phyloP scores from a whole-genome alignment of 2,888 invertebrate species.

The Rotaria socialis region DNA sequence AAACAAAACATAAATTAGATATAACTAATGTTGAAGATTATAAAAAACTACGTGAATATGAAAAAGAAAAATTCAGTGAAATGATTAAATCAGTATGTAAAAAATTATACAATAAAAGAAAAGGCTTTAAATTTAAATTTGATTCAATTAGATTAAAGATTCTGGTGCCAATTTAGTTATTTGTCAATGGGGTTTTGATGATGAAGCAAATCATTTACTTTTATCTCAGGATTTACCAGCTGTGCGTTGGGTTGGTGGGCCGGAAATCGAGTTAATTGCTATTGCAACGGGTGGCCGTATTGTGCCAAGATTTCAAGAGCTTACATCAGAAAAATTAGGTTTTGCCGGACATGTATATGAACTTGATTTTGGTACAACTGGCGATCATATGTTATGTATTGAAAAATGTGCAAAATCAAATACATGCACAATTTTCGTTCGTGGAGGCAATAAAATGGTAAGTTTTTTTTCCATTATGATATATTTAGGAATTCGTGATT shows the following conservation, averaged over 20 bases:
- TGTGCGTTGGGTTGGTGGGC: constrained; percentile 96
- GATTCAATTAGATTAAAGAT: constrained; percentile 67
- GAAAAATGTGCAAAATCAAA: constrained; percentile 93
- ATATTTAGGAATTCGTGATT: too few relatives aligned
- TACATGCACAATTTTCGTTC: constrained; percentile 90
- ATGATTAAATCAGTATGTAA: constrained; percentile 71
- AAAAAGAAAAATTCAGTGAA: constrained; percentile 85
- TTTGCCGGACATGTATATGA: constrained; percentile 86
- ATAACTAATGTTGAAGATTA: constrained; percentile 92
- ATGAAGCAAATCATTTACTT: constrained; percentile 95
- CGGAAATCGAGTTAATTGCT: constrained; percentile 96
- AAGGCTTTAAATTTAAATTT: neutral
- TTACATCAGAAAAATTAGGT: constrained; percentile 85
- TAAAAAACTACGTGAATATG: constrained; percentile 81
- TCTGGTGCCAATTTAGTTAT: constrained; percentile 91
- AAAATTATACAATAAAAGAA: neutral
- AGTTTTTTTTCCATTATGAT: constrained; percentile 41
- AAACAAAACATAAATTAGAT: constrained; percentile 98
- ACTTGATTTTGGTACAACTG: constrained; percentile 84
- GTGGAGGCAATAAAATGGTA: constrained; percentile 82
- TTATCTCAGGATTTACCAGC: constrained; percentile 85
- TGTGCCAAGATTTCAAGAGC: constrained; percentile 92
- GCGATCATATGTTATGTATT: constrained; percentile 90
- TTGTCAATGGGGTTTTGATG: constrained; percentile 99
- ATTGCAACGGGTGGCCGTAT: constrained; percentile 97